phyloP scores from a whole-genome alignment of 1,140 invertebrate species.

The Chrysoperla carnea region DNA sequence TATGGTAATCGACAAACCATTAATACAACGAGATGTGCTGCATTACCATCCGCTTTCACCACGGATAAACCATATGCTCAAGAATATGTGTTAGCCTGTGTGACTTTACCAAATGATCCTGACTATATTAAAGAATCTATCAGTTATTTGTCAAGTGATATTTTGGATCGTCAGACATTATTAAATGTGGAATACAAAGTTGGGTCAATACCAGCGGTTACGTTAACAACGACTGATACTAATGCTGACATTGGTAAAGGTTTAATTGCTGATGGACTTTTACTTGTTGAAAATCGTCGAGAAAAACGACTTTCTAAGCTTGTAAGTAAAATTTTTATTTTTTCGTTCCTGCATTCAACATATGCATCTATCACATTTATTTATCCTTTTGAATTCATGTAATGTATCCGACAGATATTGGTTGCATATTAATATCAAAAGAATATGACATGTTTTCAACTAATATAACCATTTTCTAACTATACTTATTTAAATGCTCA shows the following conservation, averaged over 20 bases:
- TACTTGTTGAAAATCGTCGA: conserved; percentile 61
- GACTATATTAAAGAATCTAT: conserved; percentile 64
- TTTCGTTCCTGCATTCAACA: neutral
- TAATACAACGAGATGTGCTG: conserved; percentile 41
- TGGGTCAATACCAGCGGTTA: conserved; percentile 44
- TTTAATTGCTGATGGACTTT: conserved; percentile 69
- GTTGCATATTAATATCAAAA: too few species aligned
- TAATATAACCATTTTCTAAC: too few species aligned
- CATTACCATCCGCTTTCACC: conserved; percentile 60
- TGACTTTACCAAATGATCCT: conserved; percentile 66
- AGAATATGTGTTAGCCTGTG: conserved; percentile 72
- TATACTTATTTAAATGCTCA: too few species aligned
- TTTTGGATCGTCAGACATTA: conserved; percentile 41
- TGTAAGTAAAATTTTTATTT: conserved; percentile 24
- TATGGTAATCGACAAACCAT: conserved; percentile 78
- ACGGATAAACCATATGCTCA: conserved; percentile 63
- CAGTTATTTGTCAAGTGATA: conserved; percentile 46
- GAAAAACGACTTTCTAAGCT: conserved; percentile 69
- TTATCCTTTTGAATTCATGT: too few species aligned
- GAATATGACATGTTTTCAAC: too few species aligned
- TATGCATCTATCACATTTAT: neutral
- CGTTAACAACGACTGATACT: conserved; percentile 46
- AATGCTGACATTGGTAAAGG: conserved; percentile 66
- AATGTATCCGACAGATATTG: too few species aligned
- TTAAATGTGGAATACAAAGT: conserved; percentile 56